Conservation (phyloP, 2,797 vertebrate species). For the Enteromius paludinosus region DNA sequence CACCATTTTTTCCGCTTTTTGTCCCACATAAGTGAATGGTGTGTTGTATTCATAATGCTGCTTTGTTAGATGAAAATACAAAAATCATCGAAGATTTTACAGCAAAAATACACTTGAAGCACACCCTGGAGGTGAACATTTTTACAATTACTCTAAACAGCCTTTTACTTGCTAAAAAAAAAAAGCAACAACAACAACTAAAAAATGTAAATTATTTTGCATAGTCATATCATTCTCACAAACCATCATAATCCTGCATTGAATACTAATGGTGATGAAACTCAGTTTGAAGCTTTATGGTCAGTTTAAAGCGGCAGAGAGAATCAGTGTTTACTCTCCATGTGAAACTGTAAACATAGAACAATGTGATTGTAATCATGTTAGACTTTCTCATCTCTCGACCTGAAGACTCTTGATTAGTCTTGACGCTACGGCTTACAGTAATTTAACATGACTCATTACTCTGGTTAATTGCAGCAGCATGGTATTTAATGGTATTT, state of each 20-base stretch:
- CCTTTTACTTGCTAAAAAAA: not conserved
- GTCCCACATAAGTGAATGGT: too few relatives aligned
- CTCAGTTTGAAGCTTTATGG: not conserved
- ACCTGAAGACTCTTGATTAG: constrained; percentile 14
- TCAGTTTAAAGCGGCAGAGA: not conserved
- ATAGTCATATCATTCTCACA: not conserved
- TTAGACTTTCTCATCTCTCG: not conserved
- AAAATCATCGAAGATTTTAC: too few relatives aligned
- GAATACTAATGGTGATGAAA: not conserved
- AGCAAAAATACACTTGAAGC: not conserved
- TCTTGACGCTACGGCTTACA: constrained; percentile 25
- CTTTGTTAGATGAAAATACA: not conserved
- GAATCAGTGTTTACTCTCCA: constrained; percentile 9
- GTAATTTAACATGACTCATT: constrained; percentile 51
- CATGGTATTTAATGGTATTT: constrained; percentile 24
- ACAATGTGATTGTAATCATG: not conserved
- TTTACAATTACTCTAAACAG: not conserved
- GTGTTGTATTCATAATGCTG: not conserved
- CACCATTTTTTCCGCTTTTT: too few relatives aligned
- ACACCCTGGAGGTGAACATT: not conserved
- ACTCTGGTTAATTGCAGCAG: constrained; percentile 43
- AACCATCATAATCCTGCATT: not conserved
- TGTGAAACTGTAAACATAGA: constrained; percentile 23
- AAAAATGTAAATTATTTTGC: not conserved
- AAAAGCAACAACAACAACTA: too few relatives aligned